These are phyloP conservation scores for Petrolisthes cinctipes DNA, from an alignment of 2,888 invertebrate species.

Conservation along the genomic window DNA sequence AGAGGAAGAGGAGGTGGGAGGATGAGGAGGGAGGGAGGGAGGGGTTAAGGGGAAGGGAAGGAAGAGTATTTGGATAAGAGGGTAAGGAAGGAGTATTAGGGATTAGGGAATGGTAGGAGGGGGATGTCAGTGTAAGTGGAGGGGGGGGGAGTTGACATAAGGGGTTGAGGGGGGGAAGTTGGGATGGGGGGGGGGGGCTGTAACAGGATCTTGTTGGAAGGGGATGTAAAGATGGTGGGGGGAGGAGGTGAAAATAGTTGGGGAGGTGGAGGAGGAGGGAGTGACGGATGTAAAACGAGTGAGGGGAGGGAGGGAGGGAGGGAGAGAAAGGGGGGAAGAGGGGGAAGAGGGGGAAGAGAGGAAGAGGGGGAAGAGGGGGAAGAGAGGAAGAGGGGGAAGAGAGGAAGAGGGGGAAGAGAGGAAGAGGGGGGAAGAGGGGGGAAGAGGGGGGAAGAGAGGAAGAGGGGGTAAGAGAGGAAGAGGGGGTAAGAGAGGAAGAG, in stretches of 20 bases:
- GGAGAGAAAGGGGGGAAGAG: not conserved
- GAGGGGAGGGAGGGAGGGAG: not conserved
- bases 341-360: not conserved
- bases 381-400: constrained; percentile 14
- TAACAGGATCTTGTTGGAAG: too few species aligned
- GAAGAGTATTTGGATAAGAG: not conserved
- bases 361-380: not conserved
- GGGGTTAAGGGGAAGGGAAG: not conserved
- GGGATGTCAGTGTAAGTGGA: not conserved
- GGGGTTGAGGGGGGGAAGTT: too few species aligned
- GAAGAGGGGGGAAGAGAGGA: too few species aligned
- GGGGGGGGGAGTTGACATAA: not conserved
- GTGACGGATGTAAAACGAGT: not conserved
- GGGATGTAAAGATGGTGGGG: too few species aligned
- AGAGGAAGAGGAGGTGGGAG: not conserved
- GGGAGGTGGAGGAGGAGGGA: not conserved
- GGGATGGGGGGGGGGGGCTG: too few species aligned
- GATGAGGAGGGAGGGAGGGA: not conserved
- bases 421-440: not conserved
- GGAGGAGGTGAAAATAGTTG: too few species aligned
- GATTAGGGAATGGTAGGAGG: not conserved
- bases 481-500: too few species aligned
- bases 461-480: too few species aligned
- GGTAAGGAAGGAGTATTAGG: not conserved
- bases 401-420: constrained; percentile 3